Evolutionary conservation across 2,113 vertebrate genomes (phyloP).

Genomic region (Paracanthobrama guichenoti): DNA sequence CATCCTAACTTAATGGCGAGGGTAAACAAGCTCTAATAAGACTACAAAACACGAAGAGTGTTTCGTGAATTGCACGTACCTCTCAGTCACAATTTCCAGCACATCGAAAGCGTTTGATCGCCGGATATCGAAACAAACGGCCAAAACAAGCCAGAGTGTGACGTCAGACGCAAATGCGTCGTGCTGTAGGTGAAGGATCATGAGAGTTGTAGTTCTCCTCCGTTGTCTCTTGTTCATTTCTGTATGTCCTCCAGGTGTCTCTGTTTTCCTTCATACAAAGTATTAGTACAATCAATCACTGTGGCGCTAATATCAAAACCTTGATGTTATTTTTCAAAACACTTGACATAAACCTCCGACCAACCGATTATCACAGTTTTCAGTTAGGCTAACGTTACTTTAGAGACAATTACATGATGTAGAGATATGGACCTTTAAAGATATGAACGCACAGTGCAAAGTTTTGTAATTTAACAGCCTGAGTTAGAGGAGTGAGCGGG

Average conservation of each 20-base stretch:
- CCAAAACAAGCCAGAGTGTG: slow-evolving; percentile 70
- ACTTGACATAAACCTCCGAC: background rate
- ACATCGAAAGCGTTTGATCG: slow-evolving; percentile 52
- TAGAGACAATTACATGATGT: no score
- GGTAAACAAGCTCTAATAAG: background rate
- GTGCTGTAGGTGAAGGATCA: background rate
- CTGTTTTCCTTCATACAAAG: background rate
- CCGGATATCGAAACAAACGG: slow-evolving; percentile 74
- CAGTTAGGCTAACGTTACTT: no score
- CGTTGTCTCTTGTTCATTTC: background rate
- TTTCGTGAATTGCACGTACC: slow-evolving; percentile 56
- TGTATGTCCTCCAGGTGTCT: slow-evolving; percentile 33
- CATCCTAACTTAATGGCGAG: no score
- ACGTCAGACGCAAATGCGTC: slow-evolving; percentile 57
- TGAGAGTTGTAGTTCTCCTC: slow-evolving; percentile 66
- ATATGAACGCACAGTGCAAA: no score
- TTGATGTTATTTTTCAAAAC: background rate
- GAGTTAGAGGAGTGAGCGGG: no score
- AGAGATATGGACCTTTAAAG: no score
- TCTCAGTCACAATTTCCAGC: slow-evolving; percentile 45
- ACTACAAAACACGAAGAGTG: background rate
- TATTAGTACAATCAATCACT: background rate
- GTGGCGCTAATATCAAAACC: background rate
- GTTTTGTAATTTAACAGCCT: no score
- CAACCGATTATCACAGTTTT: background rate